These are phyloP conservation scores for Sciurus carolinensis DNA, from an alignment of 2,797 vertebrate genomes.

Conservation along the genomic window DNA sequence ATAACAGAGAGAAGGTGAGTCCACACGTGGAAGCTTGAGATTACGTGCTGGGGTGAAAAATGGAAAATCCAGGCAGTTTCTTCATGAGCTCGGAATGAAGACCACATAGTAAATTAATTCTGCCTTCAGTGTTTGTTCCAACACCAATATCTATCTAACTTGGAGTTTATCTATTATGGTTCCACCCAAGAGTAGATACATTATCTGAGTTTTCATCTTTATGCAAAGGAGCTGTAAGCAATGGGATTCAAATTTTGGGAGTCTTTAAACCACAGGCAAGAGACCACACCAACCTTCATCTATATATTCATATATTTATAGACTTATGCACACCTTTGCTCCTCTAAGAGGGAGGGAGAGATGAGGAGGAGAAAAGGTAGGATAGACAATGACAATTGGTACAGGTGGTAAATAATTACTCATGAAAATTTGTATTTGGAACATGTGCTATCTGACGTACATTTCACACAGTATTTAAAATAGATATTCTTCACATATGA, in stretches of 20 bases:
- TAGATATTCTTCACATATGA: background rate
- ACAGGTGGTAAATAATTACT: background rate
- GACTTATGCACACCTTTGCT: background rate
- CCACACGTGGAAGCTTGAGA: background rate
- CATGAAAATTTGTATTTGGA: background rate
- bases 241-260: background rate
- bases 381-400: background rate
- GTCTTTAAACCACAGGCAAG: background rate
- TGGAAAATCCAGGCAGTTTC: background rate
- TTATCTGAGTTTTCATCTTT: background rate
- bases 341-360: background rate
- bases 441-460: background rate
- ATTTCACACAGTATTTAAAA: background rate
- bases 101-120: background rate
- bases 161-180: background rate
- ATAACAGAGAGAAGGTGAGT: background rate
- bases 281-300: background rate
- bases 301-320: background rate
- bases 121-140: background rate
- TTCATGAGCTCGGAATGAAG: background rate
- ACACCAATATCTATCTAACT: background rate
- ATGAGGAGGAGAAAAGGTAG: background rate
- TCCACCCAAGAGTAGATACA: background rate
- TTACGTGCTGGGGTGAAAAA: background rate
- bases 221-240: background rate